Evolutionary conservation across 2,888 invertebrate species (phyloP).

Genomic region (Nasonovia ribisnigri): DNA sequence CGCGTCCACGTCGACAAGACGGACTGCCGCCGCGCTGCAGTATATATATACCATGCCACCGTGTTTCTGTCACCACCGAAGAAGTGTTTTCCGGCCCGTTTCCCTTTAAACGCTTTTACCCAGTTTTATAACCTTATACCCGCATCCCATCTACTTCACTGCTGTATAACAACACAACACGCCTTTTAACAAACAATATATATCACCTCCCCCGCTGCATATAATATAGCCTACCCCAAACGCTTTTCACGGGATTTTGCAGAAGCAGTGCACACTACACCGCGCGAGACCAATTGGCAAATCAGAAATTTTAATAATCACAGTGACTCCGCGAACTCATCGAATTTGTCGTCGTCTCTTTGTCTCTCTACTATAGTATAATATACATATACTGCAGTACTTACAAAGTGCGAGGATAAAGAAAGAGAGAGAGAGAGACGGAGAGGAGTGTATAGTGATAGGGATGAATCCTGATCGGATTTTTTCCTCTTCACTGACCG

Average conservation of each 20-base stretch:
- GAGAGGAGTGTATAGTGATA: background rate
- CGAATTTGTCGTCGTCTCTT: background rate
- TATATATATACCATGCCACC: background rate
- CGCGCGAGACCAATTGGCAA: constrained; percentile 58
- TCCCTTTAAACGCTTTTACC: constrained; percentile 55
- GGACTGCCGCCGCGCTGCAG: constrained; percentile 21
- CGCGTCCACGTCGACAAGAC: constrained; percentile 38
- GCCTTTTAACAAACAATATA: constrained; percentile 26
- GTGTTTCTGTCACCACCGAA: background rate
- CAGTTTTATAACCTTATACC: background rate
- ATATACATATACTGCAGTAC: background rate
- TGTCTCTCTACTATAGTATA: background rate
- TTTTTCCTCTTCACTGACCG: background rate
- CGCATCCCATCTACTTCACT: no score
- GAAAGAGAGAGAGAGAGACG: background rate
- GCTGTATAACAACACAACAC: background rate
- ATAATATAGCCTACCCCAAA: background rate
- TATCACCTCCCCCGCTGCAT: background rate
- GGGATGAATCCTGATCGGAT: constrained; percentile 16
- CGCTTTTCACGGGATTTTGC: background rate
- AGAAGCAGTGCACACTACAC: background rate
- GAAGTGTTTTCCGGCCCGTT: constrained; percentile 56
- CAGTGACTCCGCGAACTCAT: constrained; percentile 50
- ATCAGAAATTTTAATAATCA: constrained; percentile 60
- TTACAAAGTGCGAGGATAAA: background rate